Evolutionary conservation across 2,888 invertebrate genomes (phyloP).

Genomic region (Athrips mouffetella): DNA sequence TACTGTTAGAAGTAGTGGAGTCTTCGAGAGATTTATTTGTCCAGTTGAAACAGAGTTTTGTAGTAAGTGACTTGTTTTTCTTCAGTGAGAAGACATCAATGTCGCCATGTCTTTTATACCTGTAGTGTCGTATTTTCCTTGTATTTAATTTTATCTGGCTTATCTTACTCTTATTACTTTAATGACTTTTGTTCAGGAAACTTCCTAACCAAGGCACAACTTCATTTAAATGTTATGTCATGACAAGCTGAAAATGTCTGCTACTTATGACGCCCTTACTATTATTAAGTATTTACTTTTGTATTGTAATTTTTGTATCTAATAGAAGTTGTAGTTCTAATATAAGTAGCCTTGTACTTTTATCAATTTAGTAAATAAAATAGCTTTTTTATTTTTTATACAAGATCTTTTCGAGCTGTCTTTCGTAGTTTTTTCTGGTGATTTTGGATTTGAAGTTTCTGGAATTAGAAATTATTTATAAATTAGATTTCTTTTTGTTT

Average conservation of each 20-base stretch:
- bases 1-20: too few species aligned
- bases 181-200: slow-evolving; percentile 10
- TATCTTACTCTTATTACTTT: background rate
- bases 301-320: background rate
- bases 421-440: background rate
- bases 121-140: background rate
- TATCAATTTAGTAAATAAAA: too few species aligned
- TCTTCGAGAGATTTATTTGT: too few species aligned
- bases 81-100: background rate
- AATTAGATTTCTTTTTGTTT: background rate
- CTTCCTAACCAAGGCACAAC: background rate
- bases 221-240: slow-evolving; percentile 2
- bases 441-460: slow-evolving; percentile 3
- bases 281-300: slow-evolving; percentile 3
- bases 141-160: background rate
- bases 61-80: background rate
- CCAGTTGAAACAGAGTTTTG: background rate
- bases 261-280: background rate
- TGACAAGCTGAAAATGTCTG: background rate
- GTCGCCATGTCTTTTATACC: background rate
- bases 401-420: background rate
- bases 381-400: background rate
- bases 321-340: background rate
- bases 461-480: background rate
- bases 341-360: too few species aligned